Evolutionary conservation across 1,140 invertebrate species (phyloP), one percentile per base, ranked within the genome.

Genomic region (Drosophila truncata): DNA sequence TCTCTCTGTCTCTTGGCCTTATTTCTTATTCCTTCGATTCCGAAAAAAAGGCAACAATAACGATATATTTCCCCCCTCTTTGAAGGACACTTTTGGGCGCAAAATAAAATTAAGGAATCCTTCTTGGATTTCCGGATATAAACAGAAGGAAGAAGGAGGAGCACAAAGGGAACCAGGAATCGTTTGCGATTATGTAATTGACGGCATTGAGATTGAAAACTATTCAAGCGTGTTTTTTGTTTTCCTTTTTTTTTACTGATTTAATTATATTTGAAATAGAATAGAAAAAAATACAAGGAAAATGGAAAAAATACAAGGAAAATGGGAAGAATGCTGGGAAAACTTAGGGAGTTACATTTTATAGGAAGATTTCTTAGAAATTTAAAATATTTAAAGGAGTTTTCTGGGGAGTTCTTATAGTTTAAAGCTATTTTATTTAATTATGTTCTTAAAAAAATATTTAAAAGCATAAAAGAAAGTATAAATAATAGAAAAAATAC

Each of bases 171-270:
- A 50, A 29, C 16, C 46, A 29, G 25, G 44, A 72, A 72, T 72
- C 35, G 52, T 29, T 41, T 60, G 69, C 54, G 70, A 72, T 72
- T 72, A 72, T 72, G 54, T 72, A 72, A 72, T 72, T 72, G 70
- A 72, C 41, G 54, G 44, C 33, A 37, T 55, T 50, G 67, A 31
- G 44, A 72, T 72, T 72, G 70, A 39, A 70, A 71, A 42, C 70
- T 50, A 72, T 41, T 72, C 27, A 16, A 60, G 67, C 54, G 54
- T 70, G 29, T 25, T 31, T 25, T 31, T 54, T 37, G 31, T 16
- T 35, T 20, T 14, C 4, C 4, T 18, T 20, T 49, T 49, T n/a
- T 54, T 18, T 11, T 10, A 10, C 37, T 52, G 35, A 69, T 70
- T 70, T 63, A 66, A 63, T 35, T 66, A 46, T 62, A 10, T 29